Conservation (phyloP, 2,113 vertebrate genomes). For the Gyps fulvus region DNA sequence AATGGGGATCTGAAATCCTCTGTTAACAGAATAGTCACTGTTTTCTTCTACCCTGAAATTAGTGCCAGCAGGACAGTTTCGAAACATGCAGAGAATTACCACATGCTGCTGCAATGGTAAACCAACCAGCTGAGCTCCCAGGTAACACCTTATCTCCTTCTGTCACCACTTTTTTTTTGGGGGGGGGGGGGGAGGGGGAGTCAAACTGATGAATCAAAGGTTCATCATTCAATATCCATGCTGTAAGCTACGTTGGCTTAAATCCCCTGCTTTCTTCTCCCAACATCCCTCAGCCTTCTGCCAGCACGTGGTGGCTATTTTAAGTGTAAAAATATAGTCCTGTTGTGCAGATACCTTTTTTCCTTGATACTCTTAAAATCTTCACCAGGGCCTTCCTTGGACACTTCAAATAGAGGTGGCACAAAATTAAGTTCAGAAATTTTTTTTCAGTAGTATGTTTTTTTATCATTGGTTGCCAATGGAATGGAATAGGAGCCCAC, state of each 20-base stretch:
- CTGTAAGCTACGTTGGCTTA: not conserved
- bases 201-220: not conserved
- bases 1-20: not conserved
- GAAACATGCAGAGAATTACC: not conserved
- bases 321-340: not conserved
- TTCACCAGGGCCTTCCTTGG: not conserved
- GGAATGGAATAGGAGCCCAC: not conserved
- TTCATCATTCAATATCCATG: not conserved
- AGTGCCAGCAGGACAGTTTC: not conserved
- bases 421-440: not conserved
- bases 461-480: not conserved
- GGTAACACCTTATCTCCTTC: not conserved
- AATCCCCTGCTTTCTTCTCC: not conserved
- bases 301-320: not conserved
- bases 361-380: not conserved
- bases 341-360: not conserved
- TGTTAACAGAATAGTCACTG: not conserved
- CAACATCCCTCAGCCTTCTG: not conserved
- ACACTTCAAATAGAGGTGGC: not conserved
- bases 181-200: no score
- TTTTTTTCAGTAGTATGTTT: not conserved
- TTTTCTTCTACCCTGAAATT: not conserved
- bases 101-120: not conserved
- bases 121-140: not conserved
- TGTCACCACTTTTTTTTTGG: accelerated